Evolutionary conservation across 1,140 invertebrate genomes (phyloP), one percentile per base, ranked within the genome.

Genomic region (Drosophila willistoni): DNA sequence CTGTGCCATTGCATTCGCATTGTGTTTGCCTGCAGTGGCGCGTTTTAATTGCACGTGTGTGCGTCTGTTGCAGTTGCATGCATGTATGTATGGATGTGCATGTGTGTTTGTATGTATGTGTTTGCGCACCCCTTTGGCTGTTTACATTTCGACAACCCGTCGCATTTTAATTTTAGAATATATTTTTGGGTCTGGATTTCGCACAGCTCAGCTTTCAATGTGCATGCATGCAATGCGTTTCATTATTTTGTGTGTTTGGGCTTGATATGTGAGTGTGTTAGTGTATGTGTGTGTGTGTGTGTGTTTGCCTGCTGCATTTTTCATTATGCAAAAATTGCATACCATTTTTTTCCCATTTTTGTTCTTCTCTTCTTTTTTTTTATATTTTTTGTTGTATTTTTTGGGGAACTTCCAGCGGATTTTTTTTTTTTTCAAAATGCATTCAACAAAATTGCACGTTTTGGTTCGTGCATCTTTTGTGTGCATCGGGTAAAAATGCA

Each of bases 111-210:
- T 57, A 42, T 69, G 67, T 57, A 42, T 59, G 72, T 61, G 54
- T 72, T 69, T 68, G 82, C 76, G 85, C 84, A 87, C 84, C 84
- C 84, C 85, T 89, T 89, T 73, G 80, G 81, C 81, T 84, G 85
- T 89, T 89, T 87, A 82, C 84, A 78, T 89, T 89, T 86, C 84
- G 84, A 77, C 84, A 89, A 71, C 59, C 84, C 69, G 73, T 89
- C 75, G 84, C 80, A 89, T 87, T 89, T 89, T 89, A 90, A 84
- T 89, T 89, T 87, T 87, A 87, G 80, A 89, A 87, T 89, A 89
- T 87, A 89, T 89, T 87, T 87, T 87, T 87, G 84, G 84, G 84
- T 89, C 84, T 87, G 84, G 73, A 89, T 89, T 89, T 81, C 77
- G 80, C 84, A 80, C 73, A 73, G 62, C 82, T 85, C 82, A 66